Conservation (phyloP, 2,888 invertebrate genomes). For the Acheta domesticus region DNA sequence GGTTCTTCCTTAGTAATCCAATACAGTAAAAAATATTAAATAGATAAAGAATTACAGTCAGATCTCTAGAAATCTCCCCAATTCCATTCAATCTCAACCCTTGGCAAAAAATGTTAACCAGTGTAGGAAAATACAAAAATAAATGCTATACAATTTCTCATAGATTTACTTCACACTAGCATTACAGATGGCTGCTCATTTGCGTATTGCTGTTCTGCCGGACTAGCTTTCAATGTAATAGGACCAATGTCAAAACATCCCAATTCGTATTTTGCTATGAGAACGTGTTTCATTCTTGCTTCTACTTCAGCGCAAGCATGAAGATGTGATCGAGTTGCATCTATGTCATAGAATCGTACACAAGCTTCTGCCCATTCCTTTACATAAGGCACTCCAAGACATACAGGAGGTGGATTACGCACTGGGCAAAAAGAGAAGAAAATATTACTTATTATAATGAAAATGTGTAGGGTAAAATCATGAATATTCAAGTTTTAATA, state of each 20-base stretch:
- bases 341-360: slow-evolving; percentile 42
- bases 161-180: too few species aligned
- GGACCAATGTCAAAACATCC: slow-evolving; percentile 41
- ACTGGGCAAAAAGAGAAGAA: slow-evolving; percentile 38
- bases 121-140: too few species aligned
- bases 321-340: slow-evolving; percentile 38
- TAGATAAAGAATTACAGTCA: too few species aligned
- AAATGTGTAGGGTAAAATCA: not conserved
- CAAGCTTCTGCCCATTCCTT: slow-evolving; percentile 42
- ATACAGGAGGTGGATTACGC: slow-evolving; percentile 44
- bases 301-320: slow-evolving; percentile 42
- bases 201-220: too few species aligned
- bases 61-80: too few species aligned
- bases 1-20: too few species aligned
- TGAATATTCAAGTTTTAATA: slow-evolving; percentile 33
- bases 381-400: slow-evolving; percentile 42
- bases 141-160: too few species aligned
- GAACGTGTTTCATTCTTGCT: slow-evolving; percentile 34
- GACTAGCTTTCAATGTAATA: too few species aligned
- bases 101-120: too few species aligned
- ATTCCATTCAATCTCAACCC: too few species aligned
- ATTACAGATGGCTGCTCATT: too few species aligned
- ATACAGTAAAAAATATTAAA: too few species aligned
- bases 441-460: not conserved
- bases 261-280: slow-evolving; percentile 37